Evolutionary conservation across 2,797 vertebrate species (phyloP).

Genomic region (Macropodus opercularis): DNA sequence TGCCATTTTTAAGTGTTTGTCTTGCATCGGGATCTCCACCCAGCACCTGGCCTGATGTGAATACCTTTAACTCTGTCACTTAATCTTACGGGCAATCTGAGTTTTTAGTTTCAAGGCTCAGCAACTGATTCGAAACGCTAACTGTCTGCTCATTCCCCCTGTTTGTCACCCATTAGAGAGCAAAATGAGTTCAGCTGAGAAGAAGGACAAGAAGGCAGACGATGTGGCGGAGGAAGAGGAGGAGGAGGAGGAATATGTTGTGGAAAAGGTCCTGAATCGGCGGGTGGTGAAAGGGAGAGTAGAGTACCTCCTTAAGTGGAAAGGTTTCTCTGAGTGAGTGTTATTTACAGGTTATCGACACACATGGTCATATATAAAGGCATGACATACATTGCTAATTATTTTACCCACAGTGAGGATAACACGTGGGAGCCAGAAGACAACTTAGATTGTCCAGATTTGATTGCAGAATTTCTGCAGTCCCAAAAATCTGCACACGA

Average conservation of each 20-base stretch:
- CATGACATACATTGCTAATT: background rate
- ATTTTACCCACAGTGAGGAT: slow-evolving; percentile 85
- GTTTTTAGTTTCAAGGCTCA: slow-evolving; percentile 17
- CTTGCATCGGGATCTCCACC: background rate
- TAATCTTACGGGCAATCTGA: slow-evolving; percentile 3
- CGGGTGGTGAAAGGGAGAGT: slow-evolving; percentile 95
- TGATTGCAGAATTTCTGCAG: slow-evolving; percentile 96
- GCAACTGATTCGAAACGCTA: background rate
- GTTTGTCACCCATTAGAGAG: slow-evolving; percentile 73
- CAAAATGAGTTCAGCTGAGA: slow-evolving; percentile 89
- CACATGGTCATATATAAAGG: no score
- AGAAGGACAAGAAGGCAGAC: slow-evolving; percentile 96
- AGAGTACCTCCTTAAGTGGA: slow-evolving; percentile 99
- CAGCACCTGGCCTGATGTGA: slow-evolving; percentile 1
- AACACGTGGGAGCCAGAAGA: slow-evolving; percentile 99
- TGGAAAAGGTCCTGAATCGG: slow-evolving; percentile 95
- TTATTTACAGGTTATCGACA: background rate
- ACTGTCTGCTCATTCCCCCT: slow-evolving; percentile 3
- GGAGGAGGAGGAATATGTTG: slow-evolving; percentile 97
- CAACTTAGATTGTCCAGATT: slow-evolving; percentile 96
- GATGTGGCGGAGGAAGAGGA: slow-evolving; percentile 86
- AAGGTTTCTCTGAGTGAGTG: slow-evolving; percentile 96
- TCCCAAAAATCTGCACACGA: slow-evolving; percentile 93
- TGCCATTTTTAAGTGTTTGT: slow-evolving; percentile 39
- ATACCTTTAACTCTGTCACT: slow-evolving; percentile 8